Conservation (phyloP, 2,113 vertebrate genomes). For the Oncorhynchus nerka region DNA sequence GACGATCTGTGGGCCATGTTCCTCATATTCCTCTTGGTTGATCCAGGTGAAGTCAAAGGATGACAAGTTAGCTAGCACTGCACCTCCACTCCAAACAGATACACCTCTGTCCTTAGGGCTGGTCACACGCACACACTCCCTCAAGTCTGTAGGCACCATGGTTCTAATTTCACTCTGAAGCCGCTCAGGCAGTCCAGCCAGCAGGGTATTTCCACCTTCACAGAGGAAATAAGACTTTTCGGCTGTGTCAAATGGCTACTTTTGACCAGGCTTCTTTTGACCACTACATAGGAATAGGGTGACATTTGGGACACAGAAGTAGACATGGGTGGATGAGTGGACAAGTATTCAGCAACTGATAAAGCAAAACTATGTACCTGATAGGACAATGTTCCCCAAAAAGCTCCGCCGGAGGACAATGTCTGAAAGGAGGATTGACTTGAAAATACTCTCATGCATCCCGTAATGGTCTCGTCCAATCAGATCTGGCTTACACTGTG, state of each 20-base stretch:
- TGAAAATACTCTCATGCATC: conserved; percentile 74
- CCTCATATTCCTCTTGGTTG: conserved; percentile 68
- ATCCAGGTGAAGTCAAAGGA: conserved; percentile 65
- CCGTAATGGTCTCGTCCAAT: conserved; percentile 74
- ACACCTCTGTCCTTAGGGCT: conserved; percentile 66
- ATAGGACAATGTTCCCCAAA: conserved; percentile 70
- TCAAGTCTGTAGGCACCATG: conserved; percentile 45
- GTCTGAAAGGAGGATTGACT: conserved; percentile 69
- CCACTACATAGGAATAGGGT: not conserved
- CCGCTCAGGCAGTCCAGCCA: conserved; percentile 65
- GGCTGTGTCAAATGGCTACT: not conserved
- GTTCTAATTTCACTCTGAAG: conserved; percentile 61
- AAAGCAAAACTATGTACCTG: conserved; percentile 53
- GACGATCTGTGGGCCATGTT: conserved; percentile 68
- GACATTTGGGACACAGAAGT: not conserved
- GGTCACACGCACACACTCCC: conserved; percentile 45
- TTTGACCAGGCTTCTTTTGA: too few relatives aligned
- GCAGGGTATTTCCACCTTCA: conserved; percentile 73
- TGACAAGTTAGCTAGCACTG: conserved; percentile 61
- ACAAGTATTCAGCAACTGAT: not conserved
- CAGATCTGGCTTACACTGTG: conserved; percentile 70
- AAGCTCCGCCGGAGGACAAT: conserved; percentile 70
- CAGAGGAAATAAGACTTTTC: not conserved
- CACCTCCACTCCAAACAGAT: conserved; percentile 72
- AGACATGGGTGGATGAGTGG: not conserved